Base-by-base conservation (phyloP, 1,140 invertebrate species). In the Aporrectodea caliginosa region DNA sequence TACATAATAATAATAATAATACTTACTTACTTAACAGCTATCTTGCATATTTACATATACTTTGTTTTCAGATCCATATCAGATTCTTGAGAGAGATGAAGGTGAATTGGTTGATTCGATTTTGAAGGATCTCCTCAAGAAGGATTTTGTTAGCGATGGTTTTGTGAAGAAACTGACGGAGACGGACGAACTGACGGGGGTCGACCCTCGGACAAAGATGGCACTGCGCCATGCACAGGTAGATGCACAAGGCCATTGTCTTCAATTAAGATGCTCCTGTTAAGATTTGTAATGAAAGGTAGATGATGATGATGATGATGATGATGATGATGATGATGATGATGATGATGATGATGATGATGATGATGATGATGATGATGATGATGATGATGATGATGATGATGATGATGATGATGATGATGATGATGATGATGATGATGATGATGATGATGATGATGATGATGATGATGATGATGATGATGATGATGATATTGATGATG, bases 221-320 rank as follows among this genome's bases (percentile, higher is more conserved):
- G 80, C 85, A 73, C 78, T 86, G 12, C 33, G 86, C 69, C 86
- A 86, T 73, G 69, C 85, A 79, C 84, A 85, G 82, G 85, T 85
- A 79, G 0, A 12, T 33, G 16, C 27, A 72, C 32, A 27, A 16
- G n/a, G 16, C n/a, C n/a, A 16, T 69, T 16, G 16, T n/a, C 68
- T 16, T 69, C n/a, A n/a, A 69, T 16, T n/a, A n/a, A 30, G n/a
- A n/a, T 35, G 30, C 1, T 73, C 6, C 76, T 77, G 27, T 29
- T 33, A 6, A 75, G 31, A 22, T 77, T 69, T n/a, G 33, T 70
- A n/a, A n/a, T n/a, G n/a, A n/a, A n/a, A n/a, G n/a, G n/a, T n/a
- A n/a, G n/a, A n/a, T n/a, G n/a, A n/a, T n/a, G n/a, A n/a, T n/a
- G n/a, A n/a, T n/a, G n/a, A n/a, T n/a, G n/a, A n/a, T n/a, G n/a